Base-by-base conservation (phyloP, 2,113 vertebrate species). In the Brienomyrus brachyistius region DNA sequence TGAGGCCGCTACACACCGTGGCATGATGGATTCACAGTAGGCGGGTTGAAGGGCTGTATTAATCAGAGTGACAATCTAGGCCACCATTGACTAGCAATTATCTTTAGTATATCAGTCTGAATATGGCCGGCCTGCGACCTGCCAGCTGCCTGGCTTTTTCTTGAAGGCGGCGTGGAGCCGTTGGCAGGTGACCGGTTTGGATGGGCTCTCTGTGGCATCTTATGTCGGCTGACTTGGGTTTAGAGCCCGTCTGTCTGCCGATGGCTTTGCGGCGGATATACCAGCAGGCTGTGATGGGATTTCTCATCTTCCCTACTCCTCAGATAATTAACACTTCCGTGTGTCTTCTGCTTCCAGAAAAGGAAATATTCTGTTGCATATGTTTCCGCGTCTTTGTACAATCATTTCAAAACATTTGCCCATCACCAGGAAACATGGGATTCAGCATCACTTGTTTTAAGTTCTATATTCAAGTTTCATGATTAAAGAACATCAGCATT, bases 21-120 rank as follows among this genome's bases (percentile, higher is more conserved):
- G 56, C 47, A 35, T 84, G 62, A 48, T 31, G 9, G 45, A 27
- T 52, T 90, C 85, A 17, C 15, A 80, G 27, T 15, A n/a, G 85
- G 56, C 59, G 74, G 82, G n/a, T 19, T 86, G 80, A 84, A 31
- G 54, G 82, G n/a, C 89, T 15, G 23, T 77, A 87, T 87, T 87
- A 85, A 90, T 90, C 89, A 87, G 74, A 80, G 48, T 87, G 89
- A 87, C 85, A 77, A 43, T 43, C 85, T 87, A 23, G 89, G 85
- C 66, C 21, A 56, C 54, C 52, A 77, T 9, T 52, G 84, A 52
- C 84, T 87, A 48, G 89, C 70, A 77, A 90, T 90, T 74, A 90
- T 77, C 85, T 87, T 45, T 35, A 23, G 62, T 77, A 50, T 87
- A 50, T 90, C 35, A 35, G 47, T 48, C 35, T 51, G 62, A 35